Evolutionary conservation across 2,797 vertebrate genomes (phyloP).

Genomic region (Propithecus perrieri): DNA sequence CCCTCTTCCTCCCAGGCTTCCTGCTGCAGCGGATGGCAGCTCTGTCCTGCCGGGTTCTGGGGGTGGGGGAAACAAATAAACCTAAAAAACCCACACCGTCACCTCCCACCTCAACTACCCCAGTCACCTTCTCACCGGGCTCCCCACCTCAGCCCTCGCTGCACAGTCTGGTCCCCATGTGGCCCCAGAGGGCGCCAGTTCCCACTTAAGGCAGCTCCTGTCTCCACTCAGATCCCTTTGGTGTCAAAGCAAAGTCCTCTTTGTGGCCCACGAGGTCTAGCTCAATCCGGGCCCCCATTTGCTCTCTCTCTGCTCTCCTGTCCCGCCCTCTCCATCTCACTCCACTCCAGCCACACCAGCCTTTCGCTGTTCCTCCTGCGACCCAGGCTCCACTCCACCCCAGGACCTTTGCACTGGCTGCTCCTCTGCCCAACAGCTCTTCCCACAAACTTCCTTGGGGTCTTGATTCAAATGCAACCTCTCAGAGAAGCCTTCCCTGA

Average conservation of each 20-base stretch:
- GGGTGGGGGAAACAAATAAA: background rate
- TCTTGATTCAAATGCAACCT: background rate
- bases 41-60: background rate
- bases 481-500: background rate
- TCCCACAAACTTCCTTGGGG: too few species aligned
- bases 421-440: background rate
- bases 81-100: background rate
- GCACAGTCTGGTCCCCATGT: fast-evolving
- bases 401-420: background rate
- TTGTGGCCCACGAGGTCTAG: fast-evolving
- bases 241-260: background rate
- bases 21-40: background rate
- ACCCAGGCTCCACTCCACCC: background rate
- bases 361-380: background rate
- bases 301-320: background rate
- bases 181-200: background rate
- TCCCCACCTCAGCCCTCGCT: fast-evolving
- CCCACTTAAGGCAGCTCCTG: fast-evolving
- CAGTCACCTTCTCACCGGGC: too few species aligned
- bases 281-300: too few species aligned
- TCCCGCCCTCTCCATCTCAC: background rate
- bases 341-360: background rate
- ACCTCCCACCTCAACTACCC: background rate
- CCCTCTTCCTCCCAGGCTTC: background rate
- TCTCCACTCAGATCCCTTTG: background rate